These are phyloP conservation scores for Theretra japonica DNA, from an alignment of 2,888 invertebrate genomes.

Conservation along the genomic window DNA sequence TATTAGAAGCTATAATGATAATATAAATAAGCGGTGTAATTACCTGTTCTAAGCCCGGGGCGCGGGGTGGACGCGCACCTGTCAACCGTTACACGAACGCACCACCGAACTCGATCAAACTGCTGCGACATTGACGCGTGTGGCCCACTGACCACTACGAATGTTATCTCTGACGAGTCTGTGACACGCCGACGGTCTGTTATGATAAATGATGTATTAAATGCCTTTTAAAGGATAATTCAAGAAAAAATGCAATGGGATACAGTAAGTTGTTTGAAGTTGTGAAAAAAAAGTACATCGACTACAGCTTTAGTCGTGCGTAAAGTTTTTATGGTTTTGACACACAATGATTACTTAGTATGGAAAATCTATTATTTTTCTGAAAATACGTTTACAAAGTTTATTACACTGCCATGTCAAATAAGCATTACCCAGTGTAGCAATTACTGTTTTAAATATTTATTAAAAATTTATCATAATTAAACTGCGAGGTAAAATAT, in stretches of 20 bases:
- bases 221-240: neutral
- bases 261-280: neutral
- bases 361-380: too few species aligned
- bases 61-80: conserved; percentile 51
- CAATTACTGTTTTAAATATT: neutral
- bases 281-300: neutral
- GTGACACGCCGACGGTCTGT: conserved; percentile 8
- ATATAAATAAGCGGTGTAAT: conserved; percentile 15
- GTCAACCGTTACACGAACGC: conserved; percentile 58
- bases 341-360: too few species aligned
- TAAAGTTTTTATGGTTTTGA: too few species aligned
- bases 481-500: neutral
- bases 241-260: neutral
- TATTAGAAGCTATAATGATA: neutral
- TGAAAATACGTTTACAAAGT: too few species aligned
- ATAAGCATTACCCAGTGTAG: too few species aligned
- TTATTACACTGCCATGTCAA: too few species aligned
- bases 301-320: too few species aligned
- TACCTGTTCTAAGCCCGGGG: conserved; percentile 33
- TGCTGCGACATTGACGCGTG: conserved; percentile 52
- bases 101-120: conserved; percentile 46
- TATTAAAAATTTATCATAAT: neutral
- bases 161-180: conserved; percentile 16
- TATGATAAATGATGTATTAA: conserved; percentile 13
- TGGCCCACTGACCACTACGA: neutral